Evolutionary conservation across 2,888 invertebrate genomes (phyloP), one percentile per base, ranked within the genome.

Genomic region (Meiosimyza platycephala): DNA sequence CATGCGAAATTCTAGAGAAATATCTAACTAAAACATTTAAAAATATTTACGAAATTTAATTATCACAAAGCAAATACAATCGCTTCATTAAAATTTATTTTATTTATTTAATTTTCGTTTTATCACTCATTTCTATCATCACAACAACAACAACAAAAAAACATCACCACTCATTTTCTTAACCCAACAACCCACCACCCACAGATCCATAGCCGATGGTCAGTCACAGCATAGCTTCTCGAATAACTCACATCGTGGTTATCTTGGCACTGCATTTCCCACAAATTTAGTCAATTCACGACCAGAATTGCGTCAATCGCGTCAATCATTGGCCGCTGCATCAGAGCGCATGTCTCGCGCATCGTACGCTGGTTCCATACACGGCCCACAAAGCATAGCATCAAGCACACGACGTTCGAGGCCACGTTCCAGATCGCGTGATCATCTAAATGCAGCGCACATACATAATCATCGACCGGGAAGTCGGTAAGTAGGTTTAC

Each of bases 211-310:
- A 79, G 95, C 95, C 75, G 95, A 96, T 85, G 95, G 95, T 75
- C 95, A 95, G 87, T 95, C 95, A 72, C 95, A 95, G 85, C 94
- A 95, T 85, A 95, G 95, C 85, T 95, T 95, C 87, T 93, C 94
- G 74, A 95, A 94, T 83, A 90, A 92, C 82, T 94, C 95, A 60
- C 93, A 92, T 80, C 91, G 95, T 81, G 88, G 88, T 76, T 95
- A 94, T 83, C 89, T 92, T 80, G 89, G 89, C 74, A 90, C 90
- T 77, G 92, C 92, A 74, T 90, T 92, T 79, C 92, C 93, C 72
- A 92, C 91, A 78, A 94, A 95, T 88, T 90, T 95, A 81, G 91
- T 94, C 80, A 93, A 92, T 83, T 91, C 93, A 22, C 88, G 93
- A 82, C 92, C 92, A 92, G 95, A 96, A 89, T 89, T 95, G 74